A percentile compares a stretch with the other conserved stretches of the same genome.
phyloP scores from a whole-genome alignment of 2,888 invertebrate species.

The Stomorhina lunata region DNA sequence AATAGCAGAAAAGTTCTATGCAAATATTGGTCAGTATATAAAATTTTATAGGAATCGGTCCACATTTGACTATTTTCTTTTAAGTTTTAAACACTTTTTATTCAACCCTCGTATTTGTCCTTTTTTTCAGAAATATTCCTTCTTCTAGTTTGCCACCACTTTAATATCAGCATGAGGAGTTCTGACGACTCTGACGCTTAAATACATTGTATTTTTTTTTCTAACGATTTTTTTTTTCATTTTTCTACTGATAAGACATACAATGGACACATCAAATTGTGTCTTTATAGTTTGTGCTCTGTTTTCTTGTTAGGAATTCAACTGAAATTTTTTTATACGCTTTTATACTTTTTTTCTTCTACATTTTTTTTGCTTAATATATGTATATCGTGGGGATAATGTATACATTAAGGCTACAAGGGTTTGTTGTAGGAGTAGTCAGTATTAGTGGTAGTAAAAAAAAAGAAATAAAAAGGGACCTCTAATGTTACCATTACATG shows the following conservation, averaged over 20 bases:
- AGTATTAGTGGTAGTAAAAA: conserved; percentile 22
- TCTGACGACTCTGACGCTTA: conserved; percentile 66
- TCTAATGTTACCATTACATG: conserved; percentile 39
- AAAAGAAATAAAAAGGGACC: conserved; percentile 22
- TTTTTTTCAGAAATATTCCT: not conserved
- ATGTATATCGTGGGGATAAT: conserved; percentile 23
- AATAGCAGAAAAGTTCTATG: not conserved
- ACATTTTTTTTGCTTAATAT: not conserved
- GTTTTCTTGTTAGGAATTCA: conserved; percentile 59
- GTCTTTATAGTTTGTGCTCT: conserved; percentile 70
- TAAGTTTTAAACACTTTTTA: not conserved
- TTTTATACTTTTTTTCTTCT: not conserved
- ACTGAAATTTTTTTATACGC: conserved; percentile 17
- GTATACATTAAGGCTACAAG: conserved; percentile 26
- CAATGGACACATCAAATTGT: conserved; percentile 79
- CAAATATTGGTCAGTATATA: not conserved
- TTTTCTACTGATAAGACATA: conserved; percentile 75
- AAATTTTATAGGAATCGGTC: not conserved
- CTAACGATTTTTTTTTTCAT: not conserved
- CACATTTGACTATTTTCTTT: too few relatives aligned
- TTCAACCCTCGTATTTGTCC: not conserved
- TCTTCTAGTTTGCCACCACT: conserved; percentile 18
- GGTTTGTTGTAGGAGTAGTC: not conserved
- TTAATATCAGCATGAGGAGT: conserved; percentile 55
- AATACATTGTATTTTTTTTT: conserved; percentile 44